Evolutionary conservation across 2,797 vertebrate genomes (phyloP), one percentile per base, ranked within the genome.

Genomic region (Trichosurus vulpecula): DNA sequence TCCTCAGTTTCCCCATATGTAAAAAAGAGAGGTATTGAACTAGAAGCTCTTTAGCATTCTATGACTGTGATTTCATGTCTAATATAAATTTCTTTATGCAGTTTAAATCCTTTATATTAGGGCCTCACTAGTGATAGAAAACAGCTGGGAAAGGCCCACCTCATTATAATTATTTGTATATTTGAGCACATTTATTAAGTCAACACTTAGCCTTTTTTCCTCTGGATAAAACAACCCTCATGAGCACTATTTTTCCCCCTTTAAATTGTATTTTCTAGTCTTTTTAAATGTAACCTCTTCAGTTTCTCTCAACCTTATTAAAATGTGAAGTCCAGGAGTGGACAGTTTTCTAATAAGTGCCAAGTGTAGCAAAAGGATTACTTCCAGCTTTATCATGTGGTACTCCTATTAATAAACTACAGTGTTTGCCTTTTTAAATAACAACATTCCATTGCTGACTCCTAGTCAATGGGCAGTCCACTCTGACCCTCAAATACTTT

Each of bases 81-180:
- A 92, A 96, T 90, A 25, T 25, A 91, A 95, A 96, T 92, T 58
- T 91, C 61, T 95, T 61, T 87, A 95, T 94, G 90, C 27, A 54
- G 13, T 54, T 90, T 35, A 96, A 95, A 93, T 96, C 52, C 93
- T 97, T 96, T 94, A 94, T 96, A 96, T 97, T 96, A 96, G 25
- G 52, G 92, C 96, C 95, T 97, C 96, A 30, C 94, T 92, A 92
- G 96, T 94, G 94, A 98, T 97, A 90, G 51, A 95, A 97, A 97
- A 97, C 98, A 97, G 96, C 97, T 97, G 97, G 96, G 94, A 97
- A 96, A 94, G 97, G 93, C 97, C 98, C 97, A 94, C 96, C 96
- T 96, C 94, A 93, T 97, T 98, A 92, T 97, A 81, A 93, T 96
- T 93, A 5, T 90, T 92, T 55, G 92, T 95, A 92, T 47, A 96